phyloP scores from a whole-genome alignment of 2,888 invertebrate species.

The Teleiodes luculella region DNA sequence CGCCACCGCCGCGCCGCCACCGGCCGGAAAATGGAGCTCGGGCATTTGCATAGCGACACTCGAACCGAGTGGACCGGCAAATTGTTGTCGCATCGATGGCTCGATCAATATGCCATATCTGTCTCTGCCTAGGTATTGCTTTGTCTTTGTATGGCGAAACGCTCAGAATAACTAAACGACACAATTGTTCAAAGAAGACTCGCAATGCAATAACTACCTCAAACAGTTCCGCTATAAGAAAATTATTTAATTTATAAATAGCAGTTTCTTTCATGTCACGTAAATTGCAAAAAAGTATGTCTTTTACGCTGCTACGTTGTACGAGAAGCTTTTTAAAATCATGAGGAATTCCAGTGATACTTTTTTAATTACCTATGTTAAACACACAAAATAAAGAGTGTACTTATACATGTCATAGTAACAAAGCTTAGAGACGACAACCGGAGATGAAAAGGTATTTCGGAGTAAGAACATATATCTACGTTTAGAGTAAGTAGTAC shows the following conservation, averaged over 20 bases:
- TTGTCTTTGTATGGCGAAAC: background rate
- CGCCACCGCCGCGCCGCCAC: slow-evolving; percentile 27
- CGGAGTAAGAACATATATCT: background rate
- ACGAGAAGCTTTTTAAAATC: no score
- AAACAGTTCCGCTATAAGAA: no score
- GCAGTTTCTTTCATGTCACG: no score
- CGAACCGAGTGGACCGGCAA: slow-evolving; percentile 71
- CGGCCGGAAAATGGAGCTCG: slow-evolving; percentile 66
- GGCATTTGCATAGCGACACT: slow-evolving; percentile 73
- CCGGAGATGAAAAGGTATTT: slow-evolving; percentile 1
- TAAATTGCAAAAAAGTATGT: no score
- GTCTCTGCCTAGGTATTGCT: slow-evolving; percentile 9
- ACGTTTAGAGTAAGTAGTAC: background rate
- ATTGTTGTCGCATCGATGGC: slow-evolving; percentile 72
- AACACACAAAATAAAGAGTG: no score
- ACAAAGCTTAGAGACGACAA: background rate
- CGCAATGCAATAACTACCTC: no score
- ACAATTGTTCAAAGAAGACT: background rate
- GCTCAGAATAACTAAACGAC: background rate
- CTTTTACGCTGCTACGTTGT: no score
- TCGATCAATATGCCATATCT: slow-evolving; percentile 67
- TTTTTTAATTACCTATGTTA: no score
- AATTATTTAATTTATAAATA: no score
- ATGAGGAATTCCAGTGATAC: no score
- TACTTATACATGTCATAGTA: background rate